These are phyloP conservation scores for Melipona quadrifasciata DNA, from an alignment of 1,140 invertebrate genomes.

Conservation along the genomic window DNA sequence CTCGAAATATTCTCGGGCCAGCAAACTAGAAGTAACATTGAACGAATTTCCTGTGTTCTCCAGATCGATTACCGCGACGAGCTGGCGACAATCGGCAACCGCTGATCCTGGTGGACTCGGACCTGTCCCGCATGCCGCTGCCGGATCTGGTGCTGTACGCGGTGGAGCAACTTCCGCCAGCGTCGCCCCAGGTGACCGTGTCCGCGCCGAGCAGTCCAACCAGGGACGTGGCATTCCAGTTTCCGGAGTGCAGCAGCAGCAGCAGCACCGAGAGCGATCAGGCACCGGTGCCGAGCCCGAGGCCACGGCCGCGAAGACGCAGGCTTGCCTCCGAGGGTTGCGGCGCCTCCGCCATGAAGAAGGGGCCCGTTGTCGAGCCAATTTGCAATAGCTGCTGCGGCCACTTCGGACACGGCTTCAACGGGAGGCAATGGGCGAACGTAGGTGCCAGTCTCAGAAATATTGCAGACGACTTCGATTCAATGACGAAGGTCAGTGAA, in stretches of 20 bases:
- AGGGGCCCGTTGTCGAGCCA: constrained; percentile 22
- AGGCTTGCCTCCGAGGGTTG: constrained; percentile 76
- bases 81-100: constrained; percentile 68
- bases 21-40: neutral
- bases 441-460: constrained; percentile 79
- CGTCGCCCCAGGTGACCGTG: constrained; percentile 77
- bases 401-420: constrained; percentile 63
- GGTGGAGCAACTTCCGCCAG: constrained; percentile 75
- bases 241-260: constrained; percentile 77
- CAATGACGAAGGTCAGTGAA: constrained; percentile 77
- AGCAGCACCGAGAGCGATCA: constrained; percentile 43
- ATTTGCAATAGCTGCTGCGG: constrained; percentile 64
- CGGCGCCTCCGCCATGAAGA: constrained; percentile 61
- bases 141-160: constrained; percentile 79
- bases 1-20: neutral
- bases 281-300: constrained; percentile 76
- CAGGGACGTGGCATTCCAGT: constrained; percentile 79
- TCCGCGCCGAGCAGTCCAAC: constrained; percentile 80
- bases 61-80: constrained; percentile 78
- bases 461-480: constrained; percentile 80
- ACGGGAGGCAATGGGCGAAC: constrained; percentile 76
- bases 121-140: constrained; percentile 75
- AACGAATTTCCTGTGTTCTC: neutral
- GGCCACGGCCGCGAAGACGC: constrained; percentile 79
- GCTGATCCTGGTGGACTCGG: constrained; percentile 76